Percentiles rank a stretch among this genome's conserved stretches.
Evolutionary conservation across 2,888 invertebrate species (phyloP).

Genomic region (Callimorpha dominula): DNA sequence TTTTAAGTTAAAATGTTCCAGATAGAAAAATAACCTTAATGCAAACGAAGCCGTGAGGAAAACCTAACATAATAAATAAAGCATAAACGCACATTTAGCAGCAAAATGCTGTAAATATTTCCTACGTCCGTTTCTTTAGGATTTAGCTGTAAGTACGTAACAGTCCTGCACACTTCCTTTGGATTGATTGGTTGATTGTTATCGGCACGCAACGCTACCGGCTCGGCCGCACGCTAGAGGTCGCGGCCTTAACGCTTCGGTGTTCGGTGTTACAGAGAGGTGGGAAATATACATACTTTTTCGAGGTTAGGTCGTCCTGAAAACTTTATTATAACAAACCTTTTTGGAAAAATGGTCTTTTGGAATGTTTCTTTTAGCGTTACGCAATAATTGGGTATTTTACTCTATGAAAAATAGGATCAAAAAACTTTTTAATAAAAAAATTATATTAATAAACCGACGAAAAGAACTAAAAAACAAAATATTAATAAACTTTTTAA

Average conservation of each 20-base stretch:
- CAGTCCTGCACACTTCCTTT: conserved; percentile 13
- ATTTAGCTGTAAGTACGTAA: neutral
- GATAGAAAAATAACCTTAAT: too few species aligned
- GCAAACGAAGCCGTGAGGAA: neutral
- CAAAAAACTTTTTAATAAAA: too few species aligned
- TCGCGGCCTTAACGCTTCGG: conserved; percentile 9
- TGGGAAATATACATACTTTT: neutral
- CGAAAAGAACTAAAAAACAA: too few species aligned
- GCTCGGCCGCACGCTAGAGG: conserved; percentile 12
- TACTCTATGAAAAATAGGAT: too few species aligned
- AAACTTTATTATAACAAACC: neutral
- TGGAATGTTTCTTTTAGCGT: too few species aligned
- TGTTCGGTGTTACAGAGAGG: neutral
- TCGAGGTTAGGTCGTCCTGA: conserved; percentile 10
- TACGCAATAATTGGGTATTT: too few species aligned
- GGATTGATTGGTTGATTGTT: conserved; percentile 15
- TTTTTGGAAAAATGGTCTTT: neutral
- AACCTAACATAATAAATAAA: neutral
- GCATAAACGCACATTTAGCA: neutral
- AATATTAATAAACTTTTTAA: too few species aligned
- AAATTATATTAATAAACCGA: too few species aligned
- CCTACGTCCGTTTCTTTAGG: neutral
- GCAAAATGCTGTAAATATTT: conserved; percentile 1
- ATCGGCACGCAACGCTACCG: conserved; percentile 20
- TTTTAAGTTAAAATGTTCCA: too few species aligned